Conservation (phyloP, 53 echinoderm and acorn worm genomes). For the Antedon mediterranea region DNA sequence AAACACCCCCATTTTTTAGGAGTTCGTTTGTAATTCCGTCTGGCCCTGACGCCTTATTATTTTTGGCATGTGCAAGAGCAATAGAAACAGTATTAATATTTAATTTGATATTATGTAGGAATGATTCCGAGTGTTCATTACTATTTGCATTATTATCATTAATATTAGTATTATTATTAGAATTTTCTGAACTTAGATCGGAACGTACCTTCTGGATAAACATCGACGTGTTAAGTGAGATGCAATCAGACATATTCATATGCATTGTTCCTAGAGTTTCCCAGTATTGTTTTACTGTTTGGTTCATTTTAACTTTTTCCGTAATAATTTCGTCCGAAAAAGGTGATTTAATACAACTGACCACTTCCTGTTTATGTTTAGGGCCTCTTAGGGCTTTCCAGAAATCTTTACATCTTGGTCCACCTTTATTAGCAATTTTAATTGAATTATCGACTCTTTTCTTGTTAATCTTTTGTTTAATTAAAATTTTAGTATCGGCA, state of each 20-base stretch:
- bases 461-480: background rate
- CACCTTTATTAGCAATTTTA: background rate
- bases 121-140: no score
- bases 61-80: background rate
- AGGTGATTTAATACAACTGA: background rate
- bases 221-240: background rate
- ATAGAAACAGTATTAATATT: background rate
- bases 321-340: background rate
- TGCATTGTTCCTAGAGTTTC: background rate
- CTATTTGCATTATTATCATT: background rate
- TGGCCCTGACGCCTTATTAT: background rate
- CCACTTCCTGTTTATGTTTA: background rate
- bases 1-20: background rate
- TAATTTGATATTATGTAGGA: background rate
- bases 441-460: background rate
- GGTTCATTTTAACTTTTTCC: background rate
- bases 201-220: background rate
- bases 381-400: background rate
- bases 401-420: background rate
- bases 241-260: background rate
- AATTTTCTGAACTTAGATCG: background rate
- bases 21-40: background rate
- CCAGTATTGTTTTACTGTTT: background rate
- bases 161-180: background rate
- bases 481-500: background rate